These are phyloP conservation scores for Isaurus tuberculatus DNA, from an alignment of 92 coral and sea anemone genomes.

Conservation along the genomic window DNA sequence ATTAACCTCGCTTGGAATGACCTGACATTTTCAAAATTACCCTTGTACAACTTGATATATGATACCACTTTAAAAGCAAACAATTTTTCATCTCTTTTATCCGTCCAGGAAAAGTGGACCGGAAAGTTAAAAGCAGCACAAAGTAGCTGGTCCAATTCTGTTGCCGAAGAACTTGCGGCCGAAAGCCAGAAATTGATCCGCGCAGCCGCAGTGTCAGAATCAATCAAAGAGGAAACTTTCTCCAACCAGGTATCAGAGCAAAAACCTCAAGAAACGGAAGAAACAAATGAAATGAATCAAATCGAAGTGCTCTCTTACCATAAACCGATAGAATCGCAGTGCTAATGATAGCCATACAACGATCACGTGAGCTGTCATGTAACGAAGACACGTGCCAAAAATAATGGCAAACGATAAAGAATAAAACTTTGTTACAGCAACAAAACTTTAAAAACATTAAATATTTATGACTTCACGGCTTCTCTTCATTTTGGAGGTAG, in stretches of 20 bases:
- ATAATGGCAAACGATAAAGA: not conserved
- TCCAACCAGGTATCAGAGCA: conserved; percentile 53
- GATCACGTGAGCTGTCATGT: not conserved
- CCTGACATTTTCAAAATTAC: too few relatives aligned
- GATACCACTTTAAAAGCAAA: not conserved
- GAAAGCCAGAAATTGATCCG: conserved; percentile 67
- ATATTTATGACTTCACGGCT: too few relatives aligned
- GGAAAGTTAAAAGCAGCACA: conserved; percentile 89
- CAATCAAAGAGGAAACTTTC: conserved; percentile 42
- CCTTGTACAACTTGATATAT: too few relatives aligned
- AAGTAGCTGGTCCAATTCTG: conserved; percentile 90
- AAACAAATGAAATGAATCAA: conserved; percentile 62
- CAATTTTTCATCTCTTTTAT: not conserved
- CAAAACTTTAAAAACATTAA: too few relatives aligned
- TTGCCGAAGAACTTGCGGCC: conserved; percentile 81
- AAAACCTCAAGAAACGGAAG: conserved; percentile 57
- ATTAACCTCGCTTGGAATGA: too few relatives aligned
- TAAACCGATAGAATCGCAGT: not conserved
- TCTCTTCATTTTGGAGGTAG: too few relatives aligned
- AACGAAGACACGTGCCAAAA: not conserved
- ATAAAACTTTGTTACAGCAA: not conserved
- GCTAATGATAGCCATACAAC: not conserved
- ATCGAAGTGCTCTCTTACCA: conserved; percentile 68
- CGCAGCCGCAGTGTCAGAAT: conserved; percentile 46
- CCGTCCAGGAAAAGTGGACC: conserved; percentile 88